These are phyloP conservation scores for Chiridota heheva DNA, from an alignment of 35 echinoderm and acorn worm genomes.

Conservation along the genomic window DNA sequence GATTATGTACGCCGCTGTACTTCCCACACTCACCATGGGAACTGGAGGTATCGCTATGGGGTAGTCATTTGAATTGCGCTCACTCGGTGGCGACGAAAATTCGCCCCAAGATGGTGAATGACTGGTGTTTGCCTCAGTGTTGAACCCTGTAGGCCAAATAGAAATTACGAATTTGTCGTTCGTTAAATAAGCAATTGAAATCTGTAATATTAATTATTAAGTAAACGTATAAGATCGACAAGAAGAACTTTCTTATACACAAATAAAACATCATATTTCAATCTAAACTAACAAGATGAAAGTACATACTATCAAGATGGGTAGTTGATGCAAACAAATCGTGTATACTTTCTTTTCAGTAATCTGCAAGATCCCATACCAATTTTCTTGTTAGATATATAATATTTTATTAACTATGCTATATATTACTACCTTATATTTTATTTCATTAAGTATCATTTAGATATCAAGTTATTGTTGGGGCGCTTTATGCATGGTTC, in stretches of 20 bases:
- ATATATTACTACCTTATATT: no score
- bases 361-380: no score
- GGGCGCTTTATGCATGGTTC: no score
- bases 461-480: no score
- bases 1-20: conserved; percentile 14
- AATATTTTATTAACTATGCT: no score
- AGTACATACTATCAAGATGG: background rate
- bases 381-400: no score
- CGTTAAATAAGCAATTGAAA: no score
- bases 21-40: background rate
- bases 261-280: background rate
- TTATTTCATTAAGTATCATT: no score
- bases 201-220: background rate
- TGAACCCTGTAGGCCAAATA: conserved; percentile 22
- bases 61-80: conserved; percentile 25
- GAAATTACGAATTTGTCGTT: background rate
- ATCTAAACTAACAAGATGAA: background rate
- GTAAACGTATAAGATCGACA: background rate
- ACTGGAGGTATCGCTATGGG: conserved; percentile 24
- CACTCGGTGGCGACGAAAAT: conserved; percentile 20
- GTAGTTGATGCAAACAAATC: no score
- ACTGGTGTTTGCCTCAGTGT: conserved; percentile 27
- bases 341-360: no score
- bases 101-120: conserved; percentile 2
- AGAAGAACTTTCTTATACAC: background rate